These are phyloP conservation scores for Ellobius talpinus DNA, from an alignment of 2,113 vertebrate genomes.

Conservation along the genomic window DNA sequence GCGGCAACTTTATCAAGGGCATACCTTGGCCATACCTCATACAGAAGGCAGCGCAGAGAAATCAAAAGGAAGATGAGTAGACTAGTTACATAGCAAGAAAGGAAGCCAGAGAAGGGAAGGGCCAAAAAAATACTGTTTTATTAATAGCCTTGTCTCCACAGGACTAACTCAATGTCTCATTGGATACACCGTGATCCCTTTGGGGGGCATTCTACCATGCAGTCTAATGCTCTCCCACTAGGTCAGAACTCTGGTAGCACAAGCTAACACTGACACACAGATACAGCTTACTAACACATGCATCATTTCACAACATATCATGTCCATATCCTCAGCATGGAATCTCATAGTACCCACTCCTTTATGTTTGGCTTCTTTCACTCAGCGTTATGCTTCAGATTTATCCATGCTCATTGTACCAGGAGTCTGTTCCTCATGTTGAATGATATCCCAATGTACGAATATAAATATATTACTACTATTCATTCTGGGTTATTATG, in stretches of 20 bases:
- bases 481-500: background rate
- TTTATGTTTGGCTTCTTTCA: background rate
- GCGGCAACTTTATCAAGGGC: background rate
- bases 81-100: background rate
- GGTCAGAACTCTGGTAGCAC: background rate
- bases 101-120: background rate
- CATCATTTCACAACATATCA: background rate
- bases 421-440: background rate
- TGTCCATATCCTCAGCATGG: background rate
- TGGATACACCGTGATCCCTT: background rate
- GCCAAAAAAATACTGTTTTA: background rate
- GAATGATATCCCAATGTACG: background rate
- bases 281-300: background rate
- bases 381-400: background rate
- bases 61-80: background rate
- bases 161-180: background rate
- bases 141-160: background rate
- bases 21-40: background rate
- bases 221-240: background rate
- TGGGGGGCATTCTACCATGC: background rate
- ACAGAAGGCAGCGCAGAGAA: background rate
- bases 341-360: background rate
- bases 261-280: too few relatives aligned
- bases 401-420: background rate
- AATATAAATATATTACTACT: background rate